These are phyloP conservation scores for Druon quercuslanigerum DNA, from an alignment of 1,140 invertebrate genomes.

Conservation along the genomic window DNA sequence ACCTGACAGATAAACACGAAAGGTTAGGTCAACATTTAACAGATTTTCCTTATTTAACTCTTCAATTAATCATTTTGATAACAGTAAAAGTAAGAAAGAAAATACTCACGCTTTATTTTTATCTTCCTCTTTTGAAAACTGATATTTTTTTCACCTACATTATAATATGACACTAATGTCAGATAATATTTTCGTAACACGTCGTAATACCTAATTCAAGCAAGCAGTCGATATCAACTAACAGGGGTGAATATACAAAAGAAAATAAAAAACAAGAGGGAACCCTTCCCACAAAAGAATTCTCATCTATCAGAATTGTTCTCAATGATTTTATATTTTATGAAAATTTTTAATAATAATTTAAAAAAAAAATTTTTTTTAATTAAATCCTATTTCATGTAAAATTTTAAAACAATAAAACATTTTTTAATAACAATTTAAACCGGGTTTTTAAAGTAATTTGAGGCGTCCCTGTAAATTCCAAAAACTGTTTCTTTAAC, in stretches of 20 bases:
- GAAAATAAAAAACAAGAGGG: background rate
- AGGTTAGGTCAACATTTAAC: background rate
- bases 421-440: too few relatives aligned
- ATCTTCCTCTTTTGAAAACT: background rate
- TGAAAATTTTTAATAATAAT: too few relatives aligned
- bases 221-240: slow-evolving; percentile 7
- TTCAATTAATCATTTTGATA: background rate
- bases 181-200: background rate
- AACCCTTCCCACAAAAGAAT: too few relatives aligned
- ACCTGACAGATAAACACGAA: background rate
- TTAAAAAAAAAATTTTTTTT: too few relatives aligned
- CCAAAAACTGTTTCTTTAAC: too few relatives aligned
- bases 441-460: too few relatives aligned
- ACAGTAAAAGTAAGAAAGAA: background rate
- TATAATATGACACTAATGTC: background rate
- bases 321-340: too few relatives aligned
- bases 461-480: too few relatives aligned
- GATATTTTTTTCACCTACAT: slow-evolving; percentile 12
- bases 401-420: too few relatives aligned
- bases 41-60: background rate
- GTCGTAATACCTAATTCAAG: background rate
- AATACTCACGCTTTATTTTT: background rate
- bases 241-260: background rate
- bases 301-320: too few relatives aligned
- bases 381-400: too few relatives aligned